Evolutionary conservation across 2,797 vertebrate genomes (phyloP).

Genomic region (Clamator glandarius): DNA sequence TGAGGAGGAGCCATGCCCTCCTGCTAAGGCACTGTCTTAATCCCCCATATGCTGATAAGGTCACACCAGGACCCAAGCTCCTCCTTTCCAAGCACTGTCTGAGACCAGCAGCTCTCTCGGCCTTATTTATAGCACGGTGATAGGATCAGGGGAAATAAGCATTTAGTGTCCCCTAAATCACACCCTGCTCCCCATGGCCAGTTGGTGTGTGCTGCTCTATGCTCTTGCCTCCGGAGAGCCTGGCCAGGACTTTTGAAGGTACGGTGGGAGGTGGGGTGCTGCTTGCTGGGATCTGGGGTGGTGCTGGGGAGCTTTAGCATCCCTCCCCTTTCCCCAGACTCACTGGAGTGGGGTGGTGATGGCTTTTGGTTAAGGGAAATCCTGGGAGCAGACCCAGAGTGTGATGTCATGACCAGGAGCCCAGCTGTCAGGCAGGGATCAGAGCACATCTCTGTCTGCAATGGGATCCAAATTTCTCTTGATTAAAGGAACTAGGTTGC

Average conservation of each 20-base stretch:
- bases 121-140: slow-evolving; percentile 43
- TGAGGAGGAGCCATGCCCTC: background rate
- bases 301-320: background rate
- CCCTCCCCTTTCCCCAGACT: background rate
- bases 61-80: background rate
- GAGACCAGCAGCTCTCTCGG: background rate
- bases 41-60: background rate
- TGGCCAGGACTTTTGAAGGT: background rate
- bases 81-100: background rate
- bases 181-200: background rate
- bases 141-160: slow-evolving; percentile 53
- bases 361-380: background rate
- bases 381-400: background rate
- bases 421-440: fast-evolving
- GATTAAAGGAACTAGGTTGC: background rate
- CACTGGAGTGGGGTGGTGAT: background rate
- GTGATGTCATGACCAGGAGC: fast-evolving
- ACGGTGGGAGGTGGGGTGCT: background rate
- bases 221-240: fast-evolving
- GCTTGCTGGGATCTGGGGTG: background rate
- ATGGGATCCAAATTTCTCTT: background rate
- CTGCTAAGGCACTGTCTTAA: background rate
- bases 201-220: background rate
- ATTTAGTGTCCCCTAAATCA: background rate
- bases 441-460: background rate